These are phyloP conservation scores for Allygus modestus DNA, from an alignment of 2,888 invertebrate species.

Conservation along the genomic window DNA sequence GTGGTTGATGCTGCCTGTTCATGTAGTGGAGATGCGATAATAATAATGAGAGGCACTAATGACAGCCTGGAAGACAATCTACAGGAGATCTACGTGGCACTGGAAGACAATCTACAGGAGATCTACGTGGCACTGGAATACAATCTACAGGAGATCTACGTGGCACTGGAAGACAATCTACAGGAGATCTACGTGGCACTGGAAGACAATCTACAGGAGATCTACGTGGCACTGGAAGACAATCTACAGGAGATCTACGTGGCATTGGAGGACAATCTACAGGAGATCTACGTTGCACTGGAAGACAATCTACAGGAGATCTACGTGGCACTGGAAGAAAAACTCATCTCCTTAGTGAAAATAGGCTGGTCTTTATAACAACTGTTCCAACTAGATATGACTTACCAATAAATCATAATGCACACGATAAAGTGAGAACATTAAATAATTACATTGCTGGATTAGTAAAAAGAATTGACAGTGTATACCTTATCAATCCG, in stretches of 20 bases:
- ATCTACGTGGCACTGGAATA: too few species aligned
- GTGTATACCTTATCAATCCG: neutral
- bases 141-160: too few species aligned
- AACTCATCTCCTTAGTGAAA: neutral
- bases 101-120: too few species aligned
- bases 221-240: too few species aligned
- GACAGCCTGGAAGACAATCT: conserved; percentile 8
- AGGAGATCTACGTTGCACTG: too few species aligned
- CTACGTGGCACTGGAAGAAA: neutral
- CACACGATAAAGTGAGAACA: neutral
- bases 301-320: too few species aligned
- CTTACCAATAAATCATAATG: neutral
- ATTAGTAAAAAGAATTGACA: neutral
- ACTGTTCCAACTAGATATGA: conserved; percentile 6
- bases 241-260: too few species aligned
- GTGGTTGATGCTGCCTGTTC: neutral
- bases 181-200: too few species aligned
- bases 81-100: too few species aligned
- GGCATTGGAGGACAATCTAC: too few species aligned
- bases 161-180: too few species aligned
- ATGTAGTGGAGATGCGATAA: neutral
- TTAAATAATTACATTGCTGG: neutral
- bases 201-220: too few species aligned
- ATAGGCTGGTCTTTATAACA: neutral
- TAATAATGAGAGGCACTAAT: conserved; percentile 8